Evolutionary conservation across 2,888 invertebrate genomes (phyloP), one percentile per base, ranked within the genome.

Genomic region (Megastigmus dorsalis): DNA sequence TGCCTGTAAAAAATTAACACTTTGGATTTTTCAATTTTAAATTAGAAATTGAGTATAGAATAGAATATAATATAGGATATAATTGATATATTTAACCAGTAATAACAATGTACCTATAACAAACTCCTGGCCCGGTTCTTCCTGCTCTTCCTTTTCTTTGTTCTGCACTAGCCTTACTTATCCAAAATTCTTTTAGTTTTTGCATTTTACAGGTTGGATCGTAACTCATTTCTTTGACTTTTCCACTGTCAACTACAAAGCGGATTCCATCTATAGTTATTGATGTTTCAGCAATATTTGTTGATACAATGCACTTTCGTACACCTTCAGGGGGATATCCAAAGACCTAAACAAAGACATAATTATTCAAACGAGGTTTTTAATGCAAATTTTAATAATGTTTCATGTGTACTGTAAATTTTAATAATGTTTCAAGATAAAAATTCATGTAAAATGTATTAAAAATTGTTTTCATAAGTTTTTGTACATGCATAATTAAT

Each of bases 251-350:
- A 0, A 96, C 92, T 0, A 99, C 99, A 89, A 99, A 99, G 83
- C 99, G 91, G 66, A 99, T 95, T 0, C 99, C 99, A 86, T 99
- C 99, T 67, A 99, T 98, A 0, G 99, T 99, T 3, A 99, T 94
- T 0, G 98, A 98, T 0, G 99, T 99, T 90, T 99, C 99, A 0
- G 99, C 98, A 72, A 99, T 99, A 85, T 99, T 99, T 0, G 99
- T 99, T 0, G 98, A 96, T 0, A 99, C 93, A 75, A 99, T 97
- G 87, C 98, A 99, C 87, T 99, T 99, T 66, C 99, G 91, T 2
- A 97, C 92, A 3, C 97, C 96, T 68, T 97, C 96, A 0, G 98
- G 98, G 0, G 98, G 93, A 84, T 97, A 95, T 85, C 98, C 97
- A 86, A 99, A 99, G 6, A 95, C 94, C 93, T 93, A 78, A 10